Evolutionary conservation across 2,888 invertebrate genomes (phyloP), one percentile per base, ranked within the genome.

Genomic region (Chaetogeoica ovagalla): DNA sequence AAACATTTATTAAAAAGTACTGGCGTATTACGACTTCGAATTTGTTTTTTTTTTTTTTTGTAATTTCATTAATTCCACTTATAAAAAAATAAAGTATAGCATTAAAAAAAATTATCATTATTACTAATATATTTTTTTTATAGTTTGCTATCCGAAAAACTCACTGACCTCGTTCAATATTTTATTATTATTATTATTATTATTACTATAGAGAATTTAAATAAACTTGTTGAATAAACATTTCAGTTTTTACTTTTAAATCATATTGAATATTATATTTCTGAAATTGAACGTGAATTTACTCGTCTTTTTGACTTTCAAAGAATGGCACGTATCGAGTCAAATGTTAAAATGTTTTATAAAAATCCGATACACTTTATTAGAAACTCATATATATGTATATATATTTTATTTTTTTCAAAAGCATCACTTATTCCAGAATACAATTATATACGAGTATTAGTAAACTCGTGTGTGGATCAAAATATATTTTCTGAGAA

Each of bases 321-420:
- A 69, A 52, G 30, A 21, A 69, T 55, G 55, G 55, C 7, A 30
- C 30, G 1, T 52, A 52, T 52, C 5, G 5, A 52, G 1, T 52
- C 13, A 13, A 52, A 17, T 52, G 19, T 55, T 19, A 37, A 63
- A 7, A 63, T 55, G 7, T 37, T 30, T 63, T 37, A 37, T 17
- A 63, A 23, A 71, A 23, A 43, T 71, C 43, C 43, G 43, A 17
- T 71, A n/a, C 21, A 52, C 23, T 8, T 59, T 21, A 30, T 70
- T 59, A 59, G 4, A 71, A 59, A 71, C 17, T 17, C 13, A 30
- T 69, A 55, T 52, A 7, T 11, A 13, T 52, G n/a, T n/a, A n/a
- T n/a, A n/a, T n/a, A n/a, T n/a, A n/a, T n/a, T n/a, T n/a, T n/a
- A 15, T 30, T 15, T 62, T 19, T 63, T 72, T 62, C 48, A 72